Evolutionary conservation across 2,797 vertebrate genomes (phyloP), one percentile per base, ranked within the genome.

Genomic region (Decapterus maruadsi): DNA sequence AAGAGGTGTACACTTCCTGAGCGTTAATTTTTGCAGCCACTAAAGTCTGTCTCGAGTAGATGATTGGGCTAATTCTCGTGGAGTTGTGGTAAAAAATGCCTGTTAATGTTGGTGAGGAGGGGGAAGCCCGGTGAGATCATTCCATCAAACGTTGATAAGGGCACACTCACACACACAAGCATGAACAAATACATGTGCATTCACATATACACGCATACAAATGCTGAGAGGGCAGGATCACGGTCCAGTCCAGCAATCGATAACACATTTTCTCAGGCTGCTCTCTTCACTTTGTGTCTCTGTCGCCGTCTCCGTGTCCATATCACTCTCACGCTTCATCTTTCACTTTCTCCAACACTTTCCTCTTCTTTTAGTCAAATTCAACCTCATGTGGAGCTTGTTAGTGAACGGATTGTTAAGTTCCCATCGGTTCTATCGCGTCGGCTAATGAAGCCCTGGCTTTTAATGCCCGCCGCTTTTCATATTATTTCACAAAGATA

Each of bases 401-500:
- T 78, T 70, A 62, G 58, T 64, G 82, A 85, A 89, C 84, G 59
- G 82, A 70, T 77, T 76, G 50, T 64, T 81, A 66, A 79, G 45
- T 73, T 81, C 38, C 62, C 45, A 69, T 73, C 75, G 43, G 36
- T 78, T 75, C 10, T 54, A 54, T 77, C 62, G 45, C 67, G 40
- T 74, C 76, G 36, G 50, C 22, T 69, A 73, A 83, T 63, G 77
- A 82, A 19, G 22, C 55, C 26, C 38, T 16, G 40, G 36, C 58
- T 77, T 77, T 78, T 72, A 75, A 88, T 78, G 69, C 83, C 42
- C 48, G 74, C 36, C 53, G 74, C 68, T 73, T 75, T 84, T 26
- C 57, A 80, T 78, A 42, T 74, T 69, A 70, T 71, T 85, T 78
- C 36, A 79, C 63, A 81, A 60, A 82, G 78, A 89, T 81, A 67